Base-by-base conservation (phyloP, 1,140 invertebrate genomes). In the Dinothrombium tinctorium region DNA sequence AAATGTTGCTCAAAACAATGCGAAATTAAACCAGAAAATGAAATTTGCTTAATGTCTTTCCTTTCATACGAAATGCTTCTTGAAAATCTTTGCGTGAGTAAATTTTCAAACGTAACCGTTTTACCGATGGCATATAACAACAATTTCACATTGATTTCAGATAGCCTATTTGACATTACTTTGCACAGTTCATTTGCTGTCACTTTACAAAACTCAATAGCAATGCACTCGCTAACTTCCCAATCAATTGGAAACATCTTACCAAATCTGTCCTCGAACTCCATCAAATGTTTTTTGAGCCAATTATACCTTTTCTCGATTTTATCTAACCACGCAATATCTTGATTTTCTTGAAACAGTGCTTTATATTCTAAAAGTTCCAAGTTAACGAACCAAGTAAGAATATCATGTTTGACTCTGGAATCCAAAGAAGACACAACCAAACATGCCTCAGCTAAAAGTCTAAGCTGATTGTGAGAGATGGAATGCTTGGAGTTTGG, bases 271-370 rank as follows among this genome's bases (percentile, higher is more conserved):
- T 90, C 78, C 57, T 98, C 90, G 62, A 95, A 96, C 48, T 89
- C 77, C 0, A 95, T 68, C n/a, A 96, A 61, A 57, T 90, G 83
- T 22, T 76, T 69, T 54, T 96, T 94, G n/a, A 96, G 73, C 92
- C 92, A 98, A 1, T 75, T 72, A 59, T 89, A 94, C 2, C 39
- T 14, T 42, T 80, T 73, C 57, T 98, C 89, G 28, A 98, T 66
- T 62, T 90, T 90, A 54, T 94, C 81, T 28, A 98, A 59, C 90
- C 92, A 96, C 2, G 84, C 82, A 26, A 73, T 73, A 59, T 96
- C 90, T 60, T 95, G 84, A 57, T 81, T 82, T 51, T 86, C 77
- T 45, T 84, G 74, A 62, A 94, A 98, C 26, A 98, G 60, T 50
- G 92, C 81, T 19, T 69, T 65, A 55, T 99, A 99, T 57, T 98